These are phyloP conservation scores for Papilio helenus DNA, from an alignment of 1,140 invertebrate species.

Conservation along the genomic window DNA sequence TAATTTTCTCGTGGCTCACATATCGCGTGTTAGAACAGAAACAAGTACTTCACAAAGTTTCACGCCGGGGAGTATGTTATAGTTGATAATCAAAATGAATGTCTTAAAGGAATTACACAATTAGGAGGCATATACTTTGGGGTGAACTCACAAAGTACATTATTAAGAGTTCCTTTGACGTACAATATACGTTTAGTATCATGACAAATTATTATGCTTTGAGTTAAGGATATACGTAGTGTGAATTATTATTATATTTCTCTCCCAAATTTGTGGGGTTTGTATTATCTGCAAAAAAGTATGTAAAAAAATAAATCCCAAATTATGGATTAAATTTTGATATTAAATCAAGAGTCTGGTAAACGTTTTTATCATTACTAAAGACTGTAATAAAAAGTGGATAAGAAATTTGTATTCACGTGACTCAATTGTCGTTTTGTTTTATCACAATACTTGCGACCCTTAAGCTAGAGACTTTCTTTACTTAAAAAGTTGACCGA, in stretches of 20 bases:
- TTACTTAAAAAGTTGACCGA: constrained; percentile 31
- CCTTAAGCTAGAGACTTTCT: constrained; percentile 8
- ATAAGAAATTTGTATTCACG: constrained; percentile 14
- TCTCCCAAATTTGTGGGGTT: background rate
- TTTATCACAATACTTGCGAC: constrained; percentile 17
- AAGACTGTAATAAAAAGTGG: background rate
- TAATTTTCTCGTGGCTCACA: constrained; percentile 34
- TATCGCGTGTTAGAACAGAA: constrained; percentile 30
- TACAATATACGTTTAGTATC: constrained; percentile 14
- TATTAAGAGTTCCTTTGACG: constrained; percentile 24
- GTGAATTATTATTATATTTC: constrained; percentile 1
- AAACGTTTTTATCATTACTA: background rate
- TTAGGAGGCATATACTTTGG: constrained; percentile 47
- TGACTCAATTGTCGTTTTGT: constrained; percentile 20
- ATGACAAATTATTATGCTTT: constrained; percentile 19
- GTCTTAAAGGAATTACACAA: constrained; percentile 64
- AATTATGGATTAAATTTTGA: background rate
- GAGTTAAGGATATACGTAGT: background rate
- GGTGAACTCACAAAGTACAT: constrained; percentile 23
- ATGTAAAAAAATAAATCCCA: too few relatives aligned
- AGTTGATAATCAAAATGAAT: constrained; percentile 67
- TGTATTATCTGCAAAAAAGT: background rate
- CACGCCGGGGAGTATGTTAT: constrained; percentile 48
- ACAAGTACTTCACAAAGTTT: constrained; percentile 55
- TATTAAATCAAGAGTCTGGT: background rate